These are phyloP conservation scores for Apodemus sylvaticus DNA, from an alignment of 2,113 vertebrate species.

Conservation along the genomic window DNA sequence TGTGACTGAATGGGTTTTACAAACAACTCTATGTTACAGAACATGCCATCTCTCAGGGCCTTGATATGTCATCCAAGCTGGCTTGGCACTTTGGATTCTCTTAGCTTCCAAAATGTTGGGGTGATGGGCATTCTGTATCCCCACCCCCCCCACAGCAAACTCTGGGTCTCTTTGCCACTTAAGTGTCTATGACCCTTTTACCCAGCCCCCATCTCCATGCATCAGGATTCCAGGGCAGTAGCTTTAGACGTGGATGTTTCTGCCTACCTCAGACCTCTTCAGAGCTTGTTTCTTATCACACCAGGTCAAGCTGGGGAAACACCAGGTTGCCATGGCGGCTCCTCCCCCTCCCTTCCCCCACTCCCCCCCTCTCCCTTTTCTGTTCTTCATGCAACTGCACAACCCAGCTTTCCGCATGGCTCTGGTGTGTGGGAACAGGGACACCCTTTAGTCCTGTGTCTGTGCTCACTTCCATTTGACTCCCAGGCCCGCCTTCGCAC, in stretches of 20 bases:
- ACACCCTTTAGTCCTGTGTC: not conserved
- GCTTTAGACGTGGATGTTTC: not conserved
- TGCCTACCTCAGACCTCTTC: not conserved
- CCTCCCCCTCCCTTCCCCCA: not conserved
- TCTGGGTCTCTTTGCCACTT: not conserved
- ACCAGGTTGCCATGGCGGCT: not conserved
- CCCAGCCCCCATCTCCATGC: not conserved
- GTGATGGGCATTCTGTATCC: not conserved
- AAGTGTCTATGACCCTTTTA: too few species aligned
- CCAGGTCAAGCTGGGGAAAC: not conserved
- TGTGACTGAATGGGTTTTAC: not conserved
- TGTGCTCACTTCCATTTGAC: not conserved
- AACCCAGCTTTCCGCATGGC: not conserved
- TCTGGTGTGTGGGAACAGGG: not conserved
- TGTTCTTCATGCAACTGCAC: not conserved
- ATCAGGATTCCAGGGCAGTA: not conserved
- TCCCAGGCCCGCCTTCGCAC: not conserved
- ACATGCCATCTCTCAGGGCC: not conserved
- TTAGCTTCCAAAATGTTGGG: not conserved
- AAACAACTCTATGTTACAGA: not conserved
- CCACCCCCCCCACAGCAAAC: too few species aligned
- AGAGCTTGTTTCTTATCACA: not conserved
- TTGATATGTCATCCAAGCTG: not conserved
- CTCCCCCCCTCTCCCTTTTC: not conserved
- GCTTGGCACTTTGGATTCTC: not conserved